Conservation (phyloP, 2,888 invertebrate species). For the Eupithecia subfuscata region DNA sequence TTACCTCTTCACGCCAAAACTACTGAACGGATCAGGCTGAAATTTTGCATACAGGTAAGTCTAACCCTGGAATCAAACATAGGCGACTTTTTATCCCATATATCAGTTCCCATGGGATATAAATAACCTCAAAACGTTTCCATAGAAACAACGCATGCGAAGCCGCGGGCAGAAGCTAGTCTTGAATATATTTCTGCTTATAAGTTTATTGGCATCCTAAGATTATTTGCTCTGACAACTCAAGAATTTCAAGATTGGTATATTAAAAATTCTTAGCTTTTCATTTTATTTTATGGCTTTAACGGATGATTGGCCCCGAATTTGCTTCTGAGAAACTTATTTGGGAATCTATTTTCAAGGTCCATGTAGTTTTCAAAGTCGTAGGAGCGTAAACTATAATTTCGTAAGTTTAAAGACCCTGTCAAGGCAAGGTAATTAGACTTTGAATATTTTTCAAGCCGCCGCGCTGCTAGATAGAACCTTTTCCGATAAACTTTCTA, state of each 20-base stretch:
- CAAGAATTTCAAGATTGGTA: neutral
- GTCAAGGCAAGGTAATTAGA: neutral
- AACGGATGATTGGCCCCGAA: constrained; percentile 1
- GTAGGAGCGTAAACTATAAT: neutral
- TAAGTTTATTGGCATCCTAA: neutral
- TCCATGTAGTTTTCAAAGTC: neutral
- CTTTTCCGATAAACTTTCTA: neutral
- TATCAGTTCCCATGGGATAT: too few species aligned
- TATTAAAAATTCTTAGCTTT: constrained; percentile 5
- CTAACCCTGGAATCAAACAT: too few species aligned
- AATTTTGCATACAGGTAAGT: too few species aligned
- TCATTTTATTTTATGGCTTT: neutral
- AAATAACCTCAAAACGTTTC: too few species aligned
- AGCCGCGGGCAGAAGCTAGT: too few species aligned
- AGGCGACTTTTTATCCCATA: too few species aligned
- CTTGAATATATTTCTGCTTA: neutral
- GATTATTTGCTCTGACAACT: constrained; percentile 5
- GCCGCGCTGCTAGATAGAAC: neutral
- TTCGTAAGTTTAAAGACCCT: neutral
- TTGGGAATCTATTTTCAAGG: constrained; percentile 2
- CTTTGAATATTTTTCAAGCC: neutral
- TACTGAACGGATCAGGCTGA: too few species aligned
- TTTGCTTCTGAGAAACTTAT: neutral
- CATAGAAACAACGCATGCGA: too few species aligned
- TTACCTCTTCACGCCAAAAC: too few species aligned